Conservation (phyloP, 2,888 invertebrate genomes). For the Prosopocoilus inquinatus region DNA sequence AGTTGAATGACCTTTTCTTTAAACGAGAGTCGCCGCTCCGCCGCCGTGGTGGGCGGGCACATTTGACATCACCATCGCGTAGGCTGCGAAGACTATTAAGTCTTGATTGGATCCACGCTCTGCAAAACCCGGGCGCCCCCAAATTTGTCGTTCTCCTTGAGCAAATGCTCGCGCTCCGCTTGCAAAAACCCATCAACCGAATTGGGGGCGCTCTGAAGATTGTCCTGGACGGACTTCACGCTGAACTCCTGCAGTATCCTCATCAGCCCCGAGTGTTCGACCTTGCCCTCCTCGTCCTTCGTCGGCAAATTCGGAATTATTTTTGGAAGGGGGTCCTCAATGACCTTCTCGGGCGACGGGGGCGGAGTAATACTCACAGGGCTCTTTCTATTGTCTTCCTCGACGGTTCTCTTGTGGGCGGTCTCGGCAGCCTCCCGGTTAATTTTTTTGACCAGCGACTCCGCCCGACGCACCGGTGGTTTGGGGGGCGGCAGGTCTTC, state of each 20-base stretch:
- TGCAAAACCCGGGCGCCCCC: background rate
- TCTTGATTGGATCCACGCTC: background rate
- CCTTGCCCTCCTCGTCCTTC: conserved; percentile 33
- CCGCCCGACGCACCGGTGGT: conserved; percentile 39
- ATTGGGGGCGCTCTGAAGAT: background rate
- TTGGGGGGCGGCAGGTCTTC: conserved; percentile 37
- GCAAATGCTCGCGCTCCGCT: conserved; percentile 14
- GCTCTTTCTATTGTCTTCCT: conserved; percentile 12
- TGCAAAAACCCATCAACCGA: conserved; percentile 21
- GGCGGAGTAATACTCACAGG: conserved; percentile 36
- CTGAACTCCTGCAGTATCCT: conserved; percentile 46
- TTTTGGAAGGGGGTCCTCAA: conserved; percentile 11
- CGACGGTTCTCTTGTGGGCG: conserved; percentile 20
- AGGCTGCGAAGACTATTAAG: background rate
- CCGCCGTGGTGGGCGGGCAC: background rate
- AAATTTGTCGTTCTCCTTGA: background rate
- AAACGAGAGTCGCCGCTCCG: background rate
- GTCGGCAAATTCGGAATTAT: conserved; percentile 25
- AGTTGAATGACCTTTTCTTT: too few relatives aligned
- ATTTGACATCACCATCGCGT: background rate
- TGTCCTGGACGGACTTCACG: conserved; percentile 28
- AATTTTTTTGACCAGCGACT: conserved; percentile 42
- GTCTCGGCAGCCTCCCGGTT: conserved; percentile 33
- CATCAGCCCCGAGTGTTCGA: conserved; percentile 47
- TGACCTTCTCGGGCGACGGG: conserved; percentile 33